Evolutionary conservation across 2,888 invertebrate genomes (phyloP), one percentile per base, ranked within the genome.

Genomic region (Unio delphinus): DNA sequence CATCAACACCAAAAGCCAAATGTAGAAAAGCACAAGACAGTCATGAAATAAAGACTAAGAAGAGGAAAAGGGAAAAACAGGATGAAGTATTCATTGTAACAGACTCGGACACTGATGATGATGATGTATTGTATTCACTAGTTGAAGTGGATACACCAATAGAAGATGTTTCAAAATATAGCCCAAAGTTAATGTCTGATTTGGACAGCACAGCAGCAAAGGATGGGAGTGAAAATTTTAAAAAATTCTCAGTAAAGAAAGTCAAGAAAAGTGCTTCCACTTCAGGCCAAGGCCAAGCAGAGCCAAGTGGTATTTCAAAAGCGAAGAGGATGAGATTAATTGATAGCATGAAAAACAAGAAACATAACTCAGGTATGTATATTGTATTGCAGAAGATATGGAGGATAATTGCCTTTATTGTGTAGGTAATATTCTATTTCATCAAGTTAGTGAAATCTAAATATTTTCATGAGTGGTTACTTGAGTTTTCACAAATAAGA

Each of bases 121-220:
- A 81, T 66, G 80, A 78, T 63, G 70, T 82, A 64, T 67, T 83
- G 58, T 85, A 83, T 73, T 82, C 81, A 0, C 69, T 85, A 26
- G 20, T n/a, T 54, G 68, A 67, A 30, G 60, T 18, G 6, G 11
- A 57, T 54, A 59, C 15, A n/a, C 55, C n/a, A 61, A 61, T 56
- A 23, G 28, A 62, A 18, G 34, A 61, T 17, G n/a, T 26, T 26
- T 61, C 62, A 56, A 61, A 45, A 45, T 3, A 15, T 45, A 45
- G 34, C 28, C 62, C 45, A 55, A 61, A 67, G 28, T 30, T 18
- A 30, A 66, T 61, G 34, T 26, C 15, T 11, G 45, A 45, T 11
- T 45, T 45, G 45, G 45, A 45, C 45, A 45, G 45, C 45, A 45
- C 45, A 11, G 11, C 45, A 45, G 45, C 45, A 45, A 45, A 45